Conservation (phyloP, 2,888 invertebrate genomes). For the Sesamia inferens region DNA sequence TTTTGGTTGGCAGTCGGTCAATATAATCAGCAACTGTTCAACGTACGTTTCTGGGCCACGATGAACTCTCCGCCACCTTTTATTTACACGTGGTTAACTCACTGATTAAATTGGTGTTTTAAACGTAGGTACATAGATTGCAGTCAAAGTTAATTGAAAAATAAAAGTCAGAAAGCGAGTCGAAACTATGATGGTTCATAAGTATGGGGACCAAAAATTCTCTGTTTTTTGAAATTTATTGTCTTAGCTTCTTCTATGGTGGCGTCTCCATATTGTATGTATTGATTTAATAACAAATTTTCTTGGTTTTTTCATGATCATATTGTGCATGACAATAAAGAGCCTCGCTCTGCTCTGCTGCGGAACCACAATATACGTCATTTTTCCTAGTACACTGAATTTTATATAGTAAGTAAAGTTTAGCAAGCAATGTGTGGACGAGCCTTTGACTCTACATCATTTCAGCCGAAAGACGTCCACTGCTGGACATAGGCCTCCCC, state of each 20-base stretch:
- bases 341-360: no score
- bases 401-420: neutral
- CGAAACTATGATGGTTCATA: neutral
- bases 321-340: neutral
- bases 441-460: constrained; percentile 5
- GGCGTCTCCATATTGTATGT: no score
- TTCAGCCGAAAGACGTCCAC: no score
- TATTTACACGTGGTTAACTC: neutral
- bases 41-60: constrained; percentile 15
- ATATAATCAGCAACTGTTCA: constrained; percentile 29
- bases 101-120: neutral
- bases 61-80: neutral
- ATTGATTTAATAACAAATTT: no score
- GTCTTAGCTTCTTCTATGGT: no score
- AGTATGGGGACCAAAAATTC: neutral
- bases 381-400: neutral
- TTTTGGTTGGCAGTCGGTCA: constrained; percentile 23
- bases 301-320: no score
- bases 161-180: neutral
- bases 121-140: no score
- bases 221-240: neutral
- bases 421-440: neutral
- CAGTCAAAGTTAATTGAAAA: no score
- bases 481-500: no score
- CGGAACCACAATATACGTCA: neutral